Evolutionary conservation across 2,113 vertebrate genomes (phyloP).

Genomic region (Spermophilus dauricus): DNA sequence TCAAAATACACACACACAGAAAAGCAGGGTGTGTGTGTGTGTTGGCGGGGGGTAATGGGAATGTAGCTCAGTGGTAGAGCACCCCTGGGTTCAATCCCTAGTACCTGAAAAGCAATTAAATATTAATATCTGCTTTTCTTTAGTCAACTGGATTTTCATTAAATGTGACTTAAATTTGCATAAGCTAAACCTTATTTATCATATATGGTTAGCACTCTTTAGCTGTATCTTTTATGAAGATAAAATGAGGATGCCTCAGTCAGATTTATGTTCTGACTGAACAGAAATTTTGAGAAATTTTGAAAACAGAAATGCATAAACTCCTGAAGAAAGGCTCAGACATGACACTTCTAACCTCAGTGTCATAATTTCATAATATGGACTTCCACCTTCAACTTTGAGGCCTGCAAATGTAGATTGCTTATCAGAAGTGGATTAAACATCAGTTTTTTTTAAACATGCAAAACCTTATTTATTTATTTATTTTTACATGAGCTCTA

Average conservation of each 20-base stretch:
- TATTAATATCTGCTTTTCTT: not conserved
- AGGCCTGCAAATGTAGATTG: not conserved
- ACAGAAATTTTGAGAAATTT: not conserved
- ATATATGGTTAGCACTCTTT: not conserved
- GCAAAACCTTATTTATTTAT: no score
- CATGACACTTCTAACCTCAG: not conserved
- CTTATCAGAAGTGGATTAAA: conserved; percentile 8
- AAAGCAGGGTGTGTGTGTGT: no score
- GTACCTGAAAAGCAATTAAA: not conserved
- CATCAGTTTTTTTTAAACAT: not conserved
- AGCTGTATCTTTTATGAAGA: not conserved
- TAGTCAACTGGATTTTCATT: conserved; percentile 42
- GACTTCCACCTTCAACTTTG: not conserved
- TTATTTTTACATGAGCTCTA: no score
- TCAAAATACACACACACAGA: no score
- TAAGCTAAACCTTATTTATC: not conserved
- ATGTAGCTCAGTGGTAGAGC: no score
- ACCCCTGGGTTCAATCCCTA: no score
- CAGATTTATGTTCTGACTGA: not conserved
- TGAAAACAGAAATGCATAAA: not conserved
- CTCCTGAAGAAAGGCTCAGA: not conserved
- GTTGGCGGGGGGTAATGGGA: no score
- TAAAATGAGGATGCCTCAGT: not conserved
- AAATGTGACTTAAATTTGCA: not conserved
- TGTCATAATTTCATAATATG: not conserved